Evolutionary conservation across 2,113 vertebrate genomes (phyloP).

Genomic region (Scomber japonicus): DNA sequence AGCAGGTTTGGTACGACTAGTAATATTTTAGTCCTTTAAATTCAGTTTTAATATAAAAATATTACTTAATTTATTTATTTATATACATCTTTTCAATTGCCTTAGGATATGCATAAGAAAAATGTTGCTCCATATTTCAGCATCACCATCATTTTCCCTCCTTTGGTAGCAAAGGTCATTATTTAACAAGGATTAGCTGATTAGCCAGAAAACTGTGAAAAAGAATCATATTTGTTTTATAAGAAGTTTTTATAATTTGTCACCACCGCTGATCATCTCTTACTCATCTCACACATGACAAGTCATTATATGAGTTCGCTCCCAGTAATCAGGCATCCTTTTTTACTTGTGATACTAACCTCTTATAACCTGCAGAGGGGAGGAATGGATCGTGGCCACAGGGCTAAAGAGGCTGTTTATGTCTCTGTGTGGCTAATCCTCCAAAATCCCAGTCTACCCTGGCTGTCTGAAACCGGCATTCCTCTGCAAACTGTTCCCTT

Average conservation of each 20-base stretch:
- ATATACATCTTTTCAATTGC: neutral
- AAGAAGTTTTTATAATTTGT: neutral
- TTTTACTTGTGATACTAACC: neutral
- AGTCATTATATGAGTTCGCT: conserved; percentile 11
- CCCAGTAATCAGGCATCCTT: conserved; percentile 18
- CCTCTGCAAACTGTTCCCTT: conserved; percentile 37
- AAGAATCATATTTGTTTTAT: neutral
- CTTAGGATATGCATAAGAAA: neutral
- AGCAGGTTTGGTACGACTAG: neutral
- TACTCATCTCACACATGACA: conserved; percentile 21
- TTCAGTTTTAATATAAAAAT: neutral
- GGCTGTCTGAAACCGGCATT: conserved; percentile 45
- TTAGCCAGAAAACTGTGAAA: neutral
- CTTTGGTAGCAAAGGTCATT: neutral
- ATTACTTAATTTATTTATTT: neutral
- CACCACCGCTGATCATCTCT: neutral
- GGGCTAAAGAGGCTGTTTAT: conserved; percentile 31
- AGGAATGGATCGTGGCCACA: conserved; percentile 22
- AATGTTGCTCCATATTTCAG: neutral
- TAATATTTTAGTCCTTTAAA: neutral
- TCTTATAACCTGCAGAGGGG: conserved; percentile 1
- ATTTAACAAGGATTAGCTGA: neutral
- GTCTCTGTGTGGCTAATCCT: conserved; percentile 53
- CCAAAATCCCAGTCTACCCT: conserved; percentile 45
- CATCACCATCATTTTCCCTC: neutral